Conservation (phyloP, 92 coral and sea anemone species). For the Hydrozoanthus gracilis region DNA sequence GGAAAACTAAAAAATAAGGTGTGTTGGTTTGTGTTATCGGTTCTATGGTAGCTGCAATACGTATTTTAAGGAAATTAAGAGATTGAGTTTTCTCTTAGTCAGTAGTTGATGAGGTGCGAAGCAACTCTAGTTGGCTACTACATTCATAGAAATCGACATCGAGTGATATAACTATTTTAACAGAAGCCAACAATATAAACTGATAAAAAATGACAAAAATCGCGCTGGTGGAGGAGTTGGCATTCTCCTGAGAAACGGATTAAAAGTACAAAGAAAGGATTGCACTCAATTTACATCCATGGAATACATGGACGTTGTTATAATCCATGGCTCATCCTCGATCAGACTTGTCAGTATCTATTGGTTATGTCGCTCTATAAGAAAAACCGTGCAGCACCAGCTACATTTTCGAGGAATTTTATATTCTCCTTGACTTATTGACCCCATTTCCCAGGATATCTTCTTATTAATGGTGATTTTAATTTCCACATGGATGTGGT, state of each 20-base stretch:
- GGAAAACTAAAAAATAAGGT: conserved; percentile 10
- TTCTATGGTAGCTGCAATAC: not conserved
- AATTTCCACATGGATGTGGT: conserved; percentile 30
- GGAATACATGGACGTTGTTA: conserved; percentile 20
- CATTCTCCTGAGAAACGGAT: conserved; percentile 18
- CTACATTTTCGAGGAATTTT: conserved; percentile 33
- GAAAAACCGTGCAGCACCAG: conserved; percentile 38
- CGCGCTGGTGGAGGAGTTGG: conserved; percentile 12
- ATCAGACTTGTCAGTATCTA: conserved; percentile 47
- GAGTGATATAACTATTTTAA: too few species aligned
- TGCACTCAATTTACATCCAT: not conserved
- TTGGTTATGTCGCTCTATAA: conserved; percentile 42
- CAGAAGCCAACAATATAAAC: too few species aligned
- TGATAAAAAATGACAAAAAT: not conserved
- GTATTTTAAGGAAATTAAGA: too few species aligned
- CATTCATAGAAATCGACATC: too few species aligned
- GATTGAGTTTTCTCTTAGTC: too few species aligned
- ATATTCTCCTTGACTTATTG: conserved; percentile 23
- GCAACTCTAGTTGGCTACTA: too few species aligned
- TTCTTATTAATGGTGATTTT: conserved; percentile 31
- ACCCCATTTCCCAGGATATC: not conserved
- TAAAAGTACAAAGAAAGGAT: not conserved
- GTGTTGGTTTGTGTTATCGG: not conserved
- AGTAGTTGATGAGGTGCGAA: too few species aligned
- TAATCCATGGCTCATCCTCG: conserved; percentile 17